Conservation (phyloP, 2,797 vertebrate genomes). For the Phoeniculus purpureus region DNA sequence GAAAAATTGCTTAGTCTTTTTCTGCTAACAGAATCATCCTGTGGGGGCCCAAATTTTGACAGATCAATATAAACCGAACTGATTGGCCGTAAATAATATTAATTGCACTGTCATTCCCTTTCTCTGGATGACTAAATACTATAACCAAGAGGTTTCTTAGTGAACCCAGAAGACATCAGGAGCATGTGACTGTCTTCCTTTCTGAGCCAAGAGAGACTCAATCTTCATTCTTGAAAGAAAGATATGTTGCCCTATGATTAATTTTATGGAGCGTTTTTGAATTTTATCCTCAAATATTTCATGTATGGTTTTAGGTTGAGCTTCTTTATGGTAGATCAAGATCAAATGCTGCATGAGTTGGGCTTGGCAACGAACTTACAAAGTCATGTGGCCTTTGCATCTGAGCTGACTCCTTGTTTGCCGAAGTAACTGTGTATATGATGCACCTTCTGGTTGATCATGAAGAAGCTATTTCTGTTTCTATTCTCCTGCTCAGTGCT, state of each 20-base stretch:
- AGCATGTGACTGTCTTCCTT: background rate
- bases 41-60: constrained; percentile 1
- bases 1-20: background rate
- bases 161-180: background rate
- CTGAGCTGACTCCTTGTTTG: background rate
- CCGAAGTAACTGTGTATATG: background rate
- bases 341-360: background rate
- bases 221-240: background rate
- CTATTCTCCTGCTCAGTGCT: background rate
- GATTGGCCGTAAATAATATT: background rate
- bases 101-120: background rate
- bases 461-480: background rate
- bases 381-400: background rate
- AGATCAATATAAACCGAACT: background rate
- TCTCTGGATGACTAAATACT: background rate
- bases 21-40: background rate
- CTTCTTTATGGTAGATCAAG: background rate
- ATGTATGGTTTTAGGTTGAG: background rate
- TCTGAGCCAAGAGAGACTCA: background rate
- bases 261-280: background rate
- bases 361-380: background rate
- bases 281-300: background rate
- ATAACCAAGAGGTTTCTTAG: background rate
- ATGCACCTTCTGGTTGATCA: background rate
- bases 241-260: background rate